phyloP scores from a whole-genome alignment of 2,113 vertebrate genomes.

The Mandrillus leucophaeus region DNA sequence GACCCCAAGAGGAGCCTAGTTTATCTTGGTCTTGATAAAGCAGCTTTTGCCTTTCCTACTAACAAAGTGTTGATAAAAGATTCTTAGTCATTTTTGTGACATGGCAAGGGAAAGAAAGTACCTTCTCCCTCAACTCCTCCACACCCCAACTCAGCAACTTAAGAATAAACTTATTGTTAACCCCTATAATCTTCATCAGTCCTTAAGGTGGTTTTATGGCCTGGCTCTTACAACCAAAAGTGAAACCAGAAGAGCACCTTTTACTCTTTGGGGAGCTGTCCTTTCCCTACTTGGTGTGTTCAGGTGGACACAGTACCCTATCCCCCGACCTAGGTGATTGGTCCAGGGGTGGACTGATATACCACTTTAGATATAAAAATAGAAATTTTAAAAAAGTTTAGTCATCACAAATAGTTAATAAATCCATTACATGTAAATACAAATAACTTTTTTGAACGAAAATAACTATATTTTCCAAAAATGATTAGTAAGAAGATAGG shows the following conservation, averaged over 20 bases:
- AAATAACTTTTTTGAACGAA: background rate
- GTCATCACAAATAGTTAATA: background rate
- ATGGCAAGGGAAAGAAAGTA: background rate
- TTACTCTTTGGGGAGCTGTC: no score
- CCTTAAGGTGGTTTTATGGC: background rate
- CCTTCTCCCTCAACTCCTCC: background rate
- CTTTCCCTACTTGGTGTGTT: background rate
- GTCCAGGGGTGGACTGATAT: background rate
- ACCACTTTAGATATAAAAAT: background rate
- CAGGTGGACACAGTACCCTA: no score
- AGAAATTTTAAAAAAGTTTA: background rate
- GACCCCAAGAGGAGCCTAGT: no score
- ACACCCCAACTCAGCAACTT: background rate
- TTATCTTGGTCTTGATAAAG: background rate
- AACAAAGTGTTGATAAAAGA: background rate
- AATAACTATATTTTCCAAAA: background rate
- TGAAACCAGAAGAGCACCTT: background rate
- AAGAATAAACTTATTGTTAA: background rate
- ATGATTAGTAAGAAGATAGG: background rate
- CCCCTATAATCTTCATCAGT: background rate
- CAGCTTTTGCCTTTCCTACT: background rate
- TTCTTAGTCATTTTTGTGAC: background rate
- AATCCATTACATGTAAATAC: no score
- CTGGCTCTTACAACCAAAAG: background rate
- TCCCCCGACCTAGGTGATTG: background rate